Conservation (phyloP, 2,888 invertebrate genomes). For the Limnephilus marmoratus region DNA sequence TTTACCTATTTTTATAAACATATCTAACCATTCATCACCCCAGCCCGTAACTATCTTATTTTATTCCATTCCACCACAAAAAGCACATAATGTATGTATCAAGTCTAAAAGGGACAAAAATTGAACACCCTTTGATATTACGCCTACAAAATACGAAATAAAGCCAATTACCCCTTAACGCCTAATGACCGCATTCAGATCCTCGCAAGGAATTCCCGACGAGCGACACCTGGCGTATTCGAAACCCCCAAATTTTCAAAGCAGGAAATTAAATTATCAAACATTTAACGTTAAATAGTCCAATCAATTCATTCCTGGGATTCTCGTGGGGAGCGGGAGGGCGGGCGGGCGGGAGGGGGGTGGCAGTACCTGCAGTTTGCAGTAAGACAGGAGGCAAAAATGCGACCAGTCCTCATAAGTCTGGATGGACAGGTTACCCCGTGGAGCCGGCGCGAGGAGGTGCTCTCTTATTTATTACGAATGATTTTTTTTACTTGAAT, state of each 20-base stretch:
- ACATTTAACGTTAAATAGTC: slow-evolving; percentile 63
- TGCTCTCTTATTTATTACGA: background rate
- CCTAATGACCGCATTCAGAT: slow-evolving; percentile 39
- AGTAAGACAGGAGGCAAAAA: slow-evolving; percentile 61
- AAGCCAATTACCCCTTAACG: slow-evolving; percentile 9
- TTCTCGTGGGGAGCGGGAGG: slow-evolving; percentile 40
- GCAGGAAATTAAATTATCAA: slow-evolving; percentile 65
- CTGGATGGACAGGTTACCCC: slow-evolving; percentile 38
- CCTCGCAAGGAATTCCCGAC: slow-evolving; percentile 6
- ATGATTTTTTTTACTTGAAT: background rate
- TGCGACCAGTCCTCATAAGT: slow-evolving; percentile 57
- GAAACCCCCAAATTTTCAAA: slow-evolving; percentile 51
- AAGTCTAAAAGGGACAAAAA: background rate
- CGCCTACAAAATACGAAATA: background rate
- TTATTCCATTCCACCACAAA: background rate
- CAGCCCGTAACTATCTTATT: background rate
- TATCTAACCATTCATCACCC: background rate
- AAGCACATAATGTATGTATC: background rate
- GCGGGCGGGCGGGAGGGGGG: background rate
- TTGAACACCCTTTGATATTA: background rate
- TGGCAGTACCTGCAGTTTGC: slow-evolving; percentile 26
- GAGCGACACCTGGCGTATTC: slow-evolving; percentile 50
- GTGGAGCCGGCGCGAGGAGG: background rate
- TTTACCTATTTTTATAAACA: background rate
- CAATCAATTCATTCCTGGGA: slow-evolving; percentile 65